Percentiles rank a stretch among this genome's conserved stretches.
Evolutionary conservation across 2,113 vertebrate species (phyloP).

Genomic region (Todiramphus saurophagus): DNA sequence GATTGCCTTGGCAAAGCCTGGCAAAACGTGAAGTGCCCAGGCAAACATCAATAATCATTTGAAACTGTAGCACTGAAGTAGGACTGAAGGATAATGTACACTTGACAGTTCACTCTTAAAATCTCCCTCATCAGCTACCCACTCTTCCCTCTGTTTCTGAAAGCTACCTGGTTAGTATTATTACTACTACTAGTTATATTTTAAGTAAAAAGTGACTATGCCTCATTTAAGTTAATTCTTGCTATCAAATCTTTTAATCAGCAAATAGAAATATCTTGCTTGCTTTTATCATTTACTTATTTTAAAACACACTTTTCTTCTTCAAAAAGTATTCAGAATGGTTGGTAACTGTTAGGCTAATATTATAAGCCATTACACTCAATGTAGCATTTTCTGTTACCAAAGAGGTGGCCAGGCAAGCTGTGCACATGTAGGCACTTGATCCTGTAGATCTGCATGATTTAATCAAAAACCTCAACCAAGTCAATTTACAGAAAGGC

Average conservation of each 20-base stretch:
- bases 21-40: not conserved
- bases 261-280: not conserved
- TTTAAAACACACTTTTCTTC: not conserved
- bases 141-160: not conserved
- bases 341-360: not conserved
- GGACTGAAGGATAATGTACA: not conserved
- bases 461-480: not conserved
- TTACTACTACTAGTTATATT: not conserved
- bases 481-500: not conserved
- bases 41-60: not conserved
- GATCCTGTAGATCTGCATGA: not conserved
- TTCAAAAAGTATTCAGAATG: not conserved
- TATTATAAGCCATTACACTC: not conserved
- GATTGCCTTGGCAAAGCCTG: not conserved
- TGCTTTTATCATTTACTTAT: not conserved
- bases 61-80: not conserved
- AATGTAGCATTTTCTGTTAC: not conserved
- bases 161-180: not conserved
- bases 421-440: rapidly evolving
- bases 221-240: not conserved
- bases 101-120: not conserved
- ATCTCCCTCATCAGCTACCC: not conserved
- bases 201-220: not conserved
- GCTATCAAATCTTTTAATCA: not conserved
- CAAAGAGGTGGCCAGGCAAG: not conserved